Percentiles rank a stretch among this genome's conserved stretches.
phyloP scores from a whole-genome alignment of 2,797 vertebrate genomes.

The Clarias laeviceps region DNA sequence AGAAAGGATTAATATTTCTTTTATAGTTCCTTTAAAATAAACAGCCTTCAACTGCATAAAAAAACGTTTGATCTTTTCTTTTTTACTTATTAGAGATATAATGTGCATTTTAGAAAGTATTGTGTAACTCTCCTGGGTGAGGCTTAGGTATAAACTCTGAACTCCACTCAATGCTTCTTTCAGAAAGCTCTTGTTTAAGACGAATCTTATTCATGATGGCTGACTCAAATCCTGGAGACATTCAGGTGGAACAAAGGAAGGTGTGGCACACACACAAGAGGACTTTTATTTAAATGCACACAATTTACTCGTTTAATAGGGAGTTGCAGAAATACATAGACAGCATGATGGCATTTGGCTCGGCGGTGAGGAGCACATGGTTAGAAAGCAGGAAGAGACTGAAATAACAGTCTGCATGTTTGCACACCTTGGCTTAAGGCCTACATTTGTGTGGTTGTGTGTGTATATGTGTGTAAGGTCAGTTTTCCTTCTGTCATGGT shows the following conservation, averaged over 20 bases:
- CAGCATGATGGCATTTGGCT: constrained; percentile 8
- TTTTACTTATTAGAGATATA: neutral
- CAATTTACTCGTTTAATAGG: constrained; percentile 4
- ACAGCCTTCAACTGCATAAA: neutral
- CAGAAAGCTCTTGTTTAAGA: constrained; percentile 10
- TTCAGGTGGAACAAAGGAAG: constrained; percentile 27
- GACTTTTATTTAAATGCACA: constrained; percentile 9
- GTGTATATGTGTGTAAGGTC: constrained; percentile 40
- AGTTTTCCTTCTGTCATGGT: constrained; percentile 48
- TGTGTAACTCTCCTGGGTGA: neutral
- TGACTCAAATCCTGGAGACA: constrained; percentile 17
- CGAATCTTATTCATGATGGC: neutral
- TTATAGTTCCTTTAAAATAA: neutral
- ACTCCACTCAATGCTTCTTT: constrained; percentile 7
- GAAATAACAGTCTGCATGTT: constrained; percentile 42
- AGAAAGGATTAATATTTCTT: neutral
- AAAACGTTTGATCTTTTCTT: neutral
- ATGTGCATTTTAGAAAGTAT: neutral
- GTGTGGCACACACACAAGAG: constrained; percentile 3
- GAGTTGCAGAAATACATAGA: neutral
- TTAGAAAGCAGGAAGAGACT: constrained; percentile 42
- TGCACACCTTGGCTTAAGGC: constrained; percentile 20
- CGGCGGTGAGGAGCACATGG: constrained; percentile 3
- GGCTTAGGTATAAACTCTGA: constrained; percentile 6
- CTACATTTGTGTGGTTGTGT: constrained; percentile 28